Evolutionary conservation across 92 coral and sea anemone genomes (phyloP).

Genomic region (Hydrozoanthus gracilis): DNA sequence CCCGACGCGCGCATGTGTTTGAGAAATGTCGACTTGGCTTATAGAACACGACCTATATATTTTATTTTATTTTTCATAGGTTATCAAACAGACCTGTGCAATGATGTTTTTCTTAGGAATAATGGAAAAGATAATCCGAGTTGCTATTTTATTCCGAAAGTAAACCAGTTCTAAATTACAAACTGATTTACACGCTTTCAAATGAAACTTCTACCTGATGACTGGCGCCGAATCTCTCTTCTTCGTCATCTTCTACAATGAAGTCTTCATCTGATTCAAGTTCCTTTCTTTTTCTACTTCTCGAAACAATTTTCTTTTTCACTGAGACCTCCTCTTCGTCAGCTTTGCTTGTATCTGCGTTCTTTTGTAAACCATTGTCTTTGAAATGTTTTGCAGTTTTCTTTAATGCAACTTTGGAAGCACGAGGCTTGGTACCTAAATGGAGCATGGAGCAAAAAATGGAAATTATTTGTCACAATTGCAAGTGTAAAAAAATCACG

Average conservation of each 20-base stretch:
- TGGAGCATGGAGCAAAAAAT: not conserved
- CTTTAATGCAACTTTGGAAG: not conserved
- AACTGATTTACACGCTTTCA: not conserved
- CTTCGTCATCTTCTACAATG: slow-evolving; percentile 28
- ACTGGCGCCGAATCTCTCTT: not conserved
- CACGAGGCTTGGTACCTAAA: not conserved
- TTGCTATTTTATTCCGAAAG: not conserved
- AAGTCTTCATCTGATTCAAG: slow-evolving; percentile 26
- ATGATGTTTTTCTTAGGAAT: no score
- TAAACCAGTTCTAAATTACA: not conserved
- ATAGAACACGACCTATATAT: no score
- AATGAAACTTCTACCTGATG: slow-evolving; percentile 2
- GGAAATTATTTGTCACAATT: not conserved
- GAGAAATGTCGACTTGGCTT: no score
- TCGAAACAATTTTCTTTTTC: not conserved
- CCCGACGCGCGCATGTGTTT: no score
- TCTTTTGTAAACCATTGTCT: no score
- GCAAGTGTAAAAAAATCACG: no score
- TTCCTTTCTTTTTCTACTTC: not conserved
- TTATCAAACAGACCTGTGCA: no score
- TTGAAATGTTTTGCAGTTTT: not conserved
- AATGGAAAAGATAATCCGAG: no score
- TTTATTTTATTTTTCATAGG: no score
- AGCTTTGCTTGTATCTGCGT: not conserved
- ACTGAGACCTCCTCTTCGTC: not conserved